Conservation (phyloP, 2,797 vertebrate species). For the Heterohyrax brucei region DNA sequence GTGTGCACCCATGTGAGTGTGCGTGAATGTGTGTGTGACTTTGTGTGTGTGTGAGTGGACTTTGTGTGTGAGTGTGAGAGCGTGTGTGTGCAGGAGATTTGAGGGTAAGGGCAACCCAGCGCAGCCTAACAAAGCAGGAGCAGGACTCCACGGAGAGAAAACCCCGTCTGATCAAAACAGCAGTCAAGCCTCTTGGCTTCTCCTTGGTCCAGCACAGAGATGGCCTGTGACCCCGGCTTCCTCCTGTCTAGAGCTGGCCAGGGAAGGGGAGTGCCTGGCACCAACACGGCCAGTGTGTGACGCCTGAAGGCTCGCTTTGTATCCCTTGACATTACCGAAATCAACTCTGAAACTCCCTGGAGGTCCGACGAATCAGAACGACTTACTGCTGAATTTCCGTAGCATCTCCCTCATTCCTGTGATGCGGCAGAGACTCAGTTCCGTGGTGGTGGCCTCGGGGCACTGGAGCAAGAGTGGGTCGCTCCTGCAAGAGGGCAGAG, state of each 20-base stretch:
- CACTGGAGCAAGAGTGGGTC: constrained; percentile 76
- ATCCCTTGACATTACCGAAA: background rate
- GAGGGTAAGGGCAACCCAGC: background rate
- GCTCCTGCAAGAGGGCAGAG: constrained; percentile 61
- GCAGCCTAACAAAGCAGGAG: background rate
- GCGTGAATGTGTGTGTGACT: background rate
- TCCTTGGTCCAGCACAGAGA: background rate
- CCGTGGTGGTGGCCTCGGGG: constrained; percentile 74
- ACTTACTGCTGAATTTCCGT: constrained; percentile 84
- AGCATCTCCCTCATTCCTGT: constrained; percentile 84
- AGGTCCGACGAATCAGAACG: background rate
- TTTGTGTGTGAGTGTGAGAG: background rate
- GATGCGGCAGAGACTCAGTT: constrained; percentile 79
- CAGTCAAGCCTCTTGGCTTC: background rate
- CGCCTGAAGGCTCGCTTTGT: background rate
- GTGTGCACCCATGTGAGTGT: too few relatives aligned
- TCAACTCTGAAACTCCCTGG: background rate
- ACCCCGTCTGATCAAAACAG: background rate
- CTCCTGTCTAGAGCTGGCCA: background rate
- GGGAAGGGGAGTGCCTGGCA: background rate
- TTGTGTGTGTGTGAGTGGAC: background rate
- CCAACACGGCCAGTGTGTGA: background rate
- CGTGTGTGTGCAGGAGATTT: too few relatives aligned
- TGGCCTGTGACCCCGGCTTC: background rate
- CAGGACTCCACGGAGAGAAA: background rate